Conservation (phyloP, 2,113 vertebrate species). For the Tupaia tana region DNA sequence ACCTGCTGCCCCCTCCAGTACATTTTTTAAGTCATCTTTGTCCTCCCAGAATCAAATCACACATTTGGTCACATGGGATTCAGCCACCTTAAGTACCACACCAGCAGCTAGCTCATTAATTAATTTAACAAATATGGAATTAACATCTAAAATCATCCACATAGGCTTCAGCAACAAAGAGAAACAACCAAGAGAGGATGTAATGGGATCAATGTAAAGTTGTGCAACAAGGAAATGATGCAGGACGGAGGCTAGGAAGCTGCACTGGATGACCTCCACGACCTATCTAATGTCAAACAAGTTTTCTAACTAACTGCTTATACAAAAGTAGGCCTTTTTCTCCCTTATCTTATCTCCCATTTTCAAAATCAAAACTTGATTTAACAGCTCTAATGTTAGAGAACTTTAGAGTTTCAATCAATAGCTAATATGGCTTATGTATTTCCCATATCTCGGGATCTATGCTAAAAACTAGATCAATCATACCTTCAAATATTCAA, state of each 20-base stretch:
- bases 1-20: too few species aligned
- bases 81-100: too few species aligned
- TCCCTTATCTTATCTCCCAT: background rate
- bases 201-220: background rate
- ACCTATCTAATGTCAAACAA: background rate
- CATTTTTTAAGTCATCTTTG: too few species aligned
- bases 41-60: too few species aligned
- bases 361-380: background rate
- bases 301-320: background rate
- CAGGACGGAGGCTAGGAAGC: background rate
- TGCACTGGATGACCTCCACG: background rate
- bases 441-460: background rate
- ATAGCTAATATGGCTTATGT: background rate
- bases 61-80: too few species aligned
- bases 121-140: background rate
- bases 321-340: background rate
- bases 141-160: background rate
- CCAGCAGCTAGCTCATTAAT: too few species aligned
- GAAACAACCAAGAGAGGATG: background rate
- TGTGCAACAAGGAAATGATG: background rate
- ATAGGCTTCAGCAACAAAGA: background rate
- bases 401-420: background rate
- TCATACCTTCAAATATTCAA: background rate
- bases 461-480: background rate
- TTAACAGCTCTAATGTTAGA: slow-evolving; percentile 31